A percentile compares a stretch with the other conserved stretches of the same genome.
Evolutionary conservation across 2,113 vertebrate species (phyloP).

Genomic region (Eurystomus gularis): DNA sequence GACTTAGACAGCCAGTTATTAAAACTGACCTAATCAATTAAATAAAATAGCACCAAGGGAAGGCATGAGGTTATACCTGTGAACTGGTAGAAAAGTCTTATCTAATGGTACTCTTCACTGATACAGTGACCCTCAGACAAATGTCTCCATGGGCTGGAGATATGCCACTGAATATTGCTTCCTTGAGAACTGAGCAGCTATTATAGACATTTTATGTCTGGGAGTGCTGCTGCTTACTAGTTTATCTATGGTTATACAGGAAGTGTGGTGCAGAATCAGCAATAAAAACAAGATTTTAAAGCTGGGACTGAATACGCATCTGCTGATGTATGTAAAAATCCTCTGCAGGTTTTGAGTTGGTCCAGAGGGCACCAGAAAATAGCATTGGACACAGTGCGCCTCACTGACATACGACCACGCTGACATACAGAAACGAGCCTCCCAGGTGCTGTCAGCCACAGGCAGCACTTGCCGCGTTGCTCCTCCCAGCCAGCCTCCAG

Average conservation of each 20-base stretch:
- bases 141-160: not conserved
- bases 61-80: not conserved
- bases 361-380: not conserved
- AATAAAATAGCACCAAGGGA: not conserved
- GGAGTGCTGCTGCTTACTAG: not conserved
- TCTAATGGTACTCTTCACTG: not conserved
- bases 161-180: not conserved
- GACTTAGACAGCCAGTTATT: not conserved
- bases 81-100: not conserved
- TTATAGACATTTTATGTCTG: not conserved
- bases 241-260: not conserved
- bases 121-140: not conserved
- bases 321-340: not conserved
- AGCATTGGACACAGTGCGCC: accelerated
- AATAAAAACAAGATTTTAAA: not conserved
- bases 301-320: not conserved
- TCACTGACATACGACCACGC: not conserved
- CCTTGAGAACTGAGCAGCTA: not conserved
- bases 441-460: accelerated
- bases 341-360: not conserved
- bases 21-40: not conserved
- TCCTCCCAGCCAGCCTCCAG: not conserved
- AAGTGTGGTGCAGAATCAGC: not conserved
- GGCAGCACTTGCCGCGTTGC: accelerated
- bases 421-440: not conserved